A percentile compares a stretch with the other conserved stretches of the same genome.
Evolutionary conservation across 2,888 invertebrate genomes (phyloP).

Genomic region (Dasysyrphus albostriatus): DNA sequence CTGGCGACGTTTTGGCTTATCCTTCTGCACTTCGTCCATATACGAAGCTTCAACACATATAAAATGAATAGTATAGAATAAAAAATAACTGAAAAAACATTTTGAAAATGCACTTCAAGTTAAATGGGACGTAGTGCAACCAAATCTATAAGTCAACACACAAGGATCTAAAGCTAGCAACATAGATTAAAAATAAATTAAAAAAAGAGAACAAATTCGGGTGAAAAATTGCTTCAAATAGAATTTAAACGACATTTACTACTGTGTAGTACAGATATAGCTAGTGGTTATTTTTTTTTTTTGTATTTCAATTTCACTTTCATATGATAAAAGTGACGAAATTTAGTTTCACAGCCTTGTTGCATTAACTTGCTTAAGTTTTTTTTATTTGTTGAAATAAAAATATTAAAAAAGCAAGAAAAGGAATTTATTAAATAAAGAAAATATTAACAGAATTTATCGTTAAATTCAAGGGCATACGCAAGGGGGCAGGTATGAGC

Average conservation of each 20-base stretch:
- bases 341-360: neutral
- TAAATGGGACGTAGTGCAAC: conserved; percentile 49
- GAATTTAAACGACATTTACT: conserved; percentile 37
- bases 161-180: conserved; percentile 2
- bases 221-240: conserved; percentile 47
- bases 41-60: neutral
- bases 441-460: too few species aligned
- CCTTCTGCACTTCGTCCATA: neutral
- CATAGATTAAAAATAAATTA: conserved; percentile 6
- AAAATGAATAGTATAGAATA: neutral
- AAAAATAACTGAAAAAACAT: conserved; percentile 9
- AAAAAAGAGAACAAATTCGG: conserved; percentile 20
- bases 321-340: neutral
- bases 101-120: conserved; percentile 48
- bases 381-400: too few species aligned
- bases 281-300: conserved; percentile 20
- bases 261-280: neutral
- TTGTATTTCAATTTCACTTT: conserved; percentile 20
- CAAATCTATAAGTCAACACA: conserved; percentile 51
- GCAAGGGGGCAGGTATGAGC: too few species aligned
- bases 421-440: too few species aligned
- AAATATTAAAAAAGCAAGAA: too few species aligned
- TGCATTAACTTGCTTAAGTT: neutral
- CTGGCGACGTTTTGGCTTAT: conserved; percentile 63
- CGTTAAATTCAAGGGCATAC: too few species aligned